Percentiles rank a stretch among this genome's conserved stretches.
Conservation (phyloP, 2,888 invertebrate genomes). For the Entomobrya multifasciata region DNA sequence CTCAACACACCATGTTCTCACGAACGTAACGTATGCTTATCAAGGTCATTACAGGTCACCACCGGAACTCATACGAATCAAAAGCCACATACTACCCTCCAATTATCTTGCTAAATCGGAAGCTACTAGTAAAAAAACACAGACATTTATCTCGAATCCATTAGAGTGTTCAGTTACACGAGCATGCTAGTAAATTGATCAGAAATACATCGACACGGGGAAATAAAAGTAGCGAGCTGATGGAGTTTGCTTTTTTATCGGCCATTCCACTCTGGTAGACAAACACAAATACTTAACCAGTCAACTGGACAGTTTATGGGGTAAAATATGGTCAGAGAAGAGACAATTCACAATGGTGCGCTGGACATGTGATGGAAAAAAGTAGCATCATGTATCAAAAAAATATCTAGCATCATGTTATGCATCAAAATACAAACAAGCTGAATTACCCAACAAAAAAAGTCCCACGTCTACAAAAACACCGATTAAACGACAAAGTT, state of each 20-base stretch:
- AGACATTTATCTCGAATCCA: background rate
- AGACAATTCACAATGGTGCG: too few relatives aligned
- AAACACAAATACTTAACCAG: too few relatives aligned
- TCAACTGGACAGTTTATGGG: too few relatives aligned
- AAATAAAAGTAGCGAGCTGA: too few relatives aligned
- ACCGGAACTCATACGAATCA: background rate
- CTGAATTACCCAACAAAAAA: too few relatives aligned
- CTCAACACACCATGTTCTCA: background rate
- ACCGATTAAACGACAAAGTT: too few relatives aligned
- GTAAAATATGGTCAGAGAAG: too few relatives aligned
- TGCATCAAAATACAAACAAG: too few relatives aligned
- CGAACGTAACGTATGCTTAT: conserved; percentile 40
- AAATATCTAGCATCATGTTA: too few relatives aligned
- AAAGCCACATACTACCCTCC: background rate
- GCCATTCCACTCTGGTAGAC: conserved; percentile 61
- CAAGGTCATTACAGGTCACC: conserved; percentile 71
- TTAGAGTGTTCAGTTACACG: conserved; percentile 4
- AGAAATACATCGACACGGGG: background rate
- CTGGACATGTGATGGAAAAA: too few relatives aligned
- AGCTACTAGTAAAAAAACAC: conserved; percentile 28
- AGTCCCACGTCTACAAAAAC: too few relatives aligned
- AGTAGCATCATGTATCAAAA: too few relatives aligned
- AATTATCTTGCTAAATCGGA: background rate
- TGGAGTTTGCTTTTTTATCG: conserved; percentile 69
- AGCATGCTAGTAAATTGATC: background rate